Percentiles rank a stretch among this genome's conserved stretches.
These are phyloP conservation scores for Macropodus opercularis DNA, from an alignment of 2,797 vertebrate genomes.

Conservation along the genomic window DNA sequence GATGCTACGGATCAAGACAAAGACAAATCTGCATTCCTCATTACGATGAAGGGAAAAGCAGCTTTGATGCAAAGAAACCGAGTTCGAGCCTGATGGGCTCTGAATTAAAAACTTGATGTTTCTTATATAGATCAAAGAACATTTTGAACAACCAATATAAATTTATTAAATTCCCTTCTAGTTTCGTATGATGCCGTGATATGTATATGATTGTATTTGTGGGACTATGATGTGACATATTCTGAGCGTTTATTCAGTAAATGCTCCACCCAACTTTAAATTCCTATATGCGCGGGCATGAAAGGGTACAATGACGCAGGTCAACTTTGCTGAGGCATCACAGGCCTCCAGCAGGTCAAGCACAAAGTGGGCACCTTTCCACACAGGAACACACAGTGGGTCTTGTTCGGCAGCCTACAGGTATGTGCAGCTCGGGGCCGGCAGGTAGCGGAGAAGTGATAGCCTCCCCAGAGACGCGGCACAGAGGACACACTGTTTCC, in stretches of 20 bases:
- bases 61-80: not conserved
- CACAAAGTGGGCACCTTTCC: conserved; percentile 62
- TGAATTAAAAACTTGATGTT: not conserved
- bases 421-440: conserved; percentile 53
- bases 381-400: conserved; percentile 67
- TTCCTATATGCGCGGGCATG: conserved; percentile 52
- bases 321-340: conserved; percentile 60
- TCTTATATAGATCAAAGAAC: too few relatives aligned
- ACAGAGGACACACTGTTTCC: conserved; percentile 78
- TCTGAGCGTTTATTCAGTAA: too few relatives aligned
- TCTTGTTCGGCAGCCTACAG: conserved; percentile 70
- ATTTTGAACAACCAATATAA: too few relatives aligned
- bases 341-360: conserved; percentile 57
- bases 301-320: conserved; percentile 61
- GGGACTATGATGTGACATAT: too few relatives aligned
- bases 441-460: conserved; percentile 74
- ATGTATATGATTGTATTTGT: too few relatives aligned
- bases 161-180: too few relatives aligned
- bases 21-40: not conserved
- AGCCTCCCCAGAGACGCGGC: conserved; percentile 64
- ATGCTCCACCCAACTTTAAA: conserved; percentile 36
- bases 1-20: conserved; percentile 1
- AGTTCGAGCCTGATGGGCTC: not conserved
- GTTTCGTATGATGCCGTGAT: too few relatives aligned
- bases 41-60: not conserved